Base-by-base conservation (phyloP, 2,888 invertebrate species). In the Drosophila emarginata region DNA sequence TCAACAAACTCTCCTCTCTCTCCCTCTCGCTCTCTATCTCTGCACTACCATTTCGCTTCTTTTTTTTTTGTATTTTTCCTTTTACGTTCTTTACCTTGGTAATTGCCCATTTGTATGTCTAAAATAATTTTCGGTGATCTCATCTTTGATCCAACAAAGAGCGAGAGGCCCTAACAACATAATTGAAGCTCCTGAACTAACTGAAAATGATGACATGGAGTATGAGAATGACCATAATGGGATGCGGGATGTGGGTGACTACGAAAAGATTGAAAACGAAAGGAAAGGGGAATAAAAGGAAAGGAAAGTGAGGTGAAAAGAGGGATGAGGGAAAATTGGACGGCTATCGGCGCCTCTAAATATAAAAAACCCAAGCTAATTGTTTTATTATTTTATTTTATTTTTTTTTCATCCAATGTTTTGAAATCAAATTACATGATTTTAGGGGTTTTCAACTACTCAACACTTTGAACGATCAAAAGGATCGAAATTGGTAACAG, bases 151-250 rank as follows among this genome's bases (percentile, higher is more conserved):
- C 56, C 36, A 39, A 18, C 37, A 45, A 21, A 21, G 32, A 9
- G 32, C 7, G 21, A 21, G 11, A 21, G 40, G 18, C 21, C 56
- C 80, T 83, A 84, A 87, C 83, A 84, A 86, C 83, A 86, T 83
- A 86, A 83, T 86, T 86, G 82, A 80, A 77, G 62, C 68, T 67
- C 60, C 70, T 71, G 45, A 45, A 57, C 64, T 40, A 64, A 54
- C 69, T 67, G 62, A 70, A 64, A 71, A 54, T 53, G 32, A 53
- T 53, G 53, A 45, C 40, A 45, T 45, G 40, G 40, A 45, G 45
- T n/a, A n/a, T n/a, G 21, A 45, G 45, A 12, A 45, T 45, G 45
- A 45, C 45, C 45, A 45, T 45, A 21, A 45, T 45, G 45, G 18
- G 4, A 12, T 45, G 45, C 32, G 32, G 11, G 11, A 32, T 32